Conservation (phyloP, 23 tunicate genomes). For the Trididemnum clinides region DNA sequence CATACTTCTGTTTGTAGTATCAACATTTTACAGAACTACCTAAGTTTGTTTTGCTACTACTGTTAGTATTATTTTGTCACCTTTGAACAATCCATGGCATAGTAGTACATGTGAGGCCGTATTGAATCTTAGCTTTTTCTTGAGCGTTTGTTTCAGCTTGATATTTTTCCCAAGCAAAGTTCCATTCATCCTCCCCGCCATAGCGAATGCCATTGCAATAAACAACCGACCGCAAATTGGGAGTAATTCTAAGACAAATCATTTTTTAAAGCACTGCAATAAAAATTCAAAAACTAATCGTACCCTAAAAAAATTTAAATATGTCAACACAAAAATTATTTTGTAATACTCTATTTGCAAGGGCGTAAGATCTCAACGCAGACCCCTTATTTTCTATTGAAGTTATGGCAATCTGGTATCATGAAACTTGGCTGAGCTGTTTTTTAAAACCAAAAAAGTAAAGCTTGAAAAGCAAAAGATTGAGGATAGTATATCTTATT, state of each 20-base stretch:
- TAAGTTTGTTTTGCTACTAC: neutral
- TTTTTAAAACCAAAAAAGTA: no score
- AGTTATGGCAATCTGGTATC: no score
- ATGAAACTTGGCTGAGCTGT: no score
- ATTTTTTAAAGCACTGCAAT: no score
- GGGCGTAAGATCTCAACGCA: no score
- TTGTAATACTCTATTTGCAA: no score
- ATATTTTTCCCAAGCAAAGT: slow-evolving; percentile 56
- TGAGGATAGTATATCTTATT: no score
- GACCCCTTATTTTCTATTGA: no score
- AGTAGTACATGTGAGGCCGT: slow-evolving; percentile 38
- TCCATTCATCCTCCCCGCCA: slow-evolving; percentile 52
- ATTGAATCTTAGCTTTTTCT: slow-evolving; percentile 49
- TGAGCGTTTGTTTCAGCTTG: slow-evolving; percentile 41
- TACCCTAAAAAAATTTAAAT: no score
- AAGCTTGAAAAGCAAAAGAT: no score
- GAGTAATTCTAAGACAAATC: slow-evolving; percentile 63
- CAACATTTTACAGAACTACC: neutral
- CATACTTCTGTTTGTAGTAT: neutral
- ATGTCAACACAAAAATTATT: no score
- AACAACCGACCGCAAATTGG: slow-evolving; percentile 47
- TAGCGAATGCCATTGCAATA: slow-evolving; percentile 55
- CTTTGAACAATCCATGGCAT: slow-evolving; percentile 60
- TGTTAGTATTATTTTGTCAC: neutral
- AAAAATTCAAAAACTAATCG: no score